Conservation (phyloP, 2,797 vertebrate species). For the Phyllotis vaccarum region DNA sequence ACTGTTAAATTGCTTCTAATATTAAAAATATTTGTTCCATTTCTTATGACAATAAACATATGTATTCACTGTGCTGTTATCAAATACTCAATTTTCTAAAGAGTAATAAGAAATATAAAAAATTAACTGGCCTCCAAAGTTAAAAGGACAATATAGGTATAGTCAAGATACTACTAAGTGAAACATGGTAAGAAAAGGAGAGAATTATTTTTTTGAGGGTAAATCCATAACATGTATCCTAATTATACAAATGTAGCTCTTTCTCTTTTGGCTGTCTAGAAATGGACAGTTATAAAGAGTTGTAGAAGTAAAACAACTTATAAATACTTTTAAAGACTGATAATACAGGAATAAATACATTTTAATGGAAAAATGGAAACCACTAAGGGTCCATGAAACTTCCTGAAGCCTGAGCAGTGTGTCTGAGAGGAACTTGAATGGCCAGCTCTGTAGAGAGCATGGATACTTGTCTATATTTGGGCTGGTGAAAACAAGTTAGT, state of each 20-base stretch:
- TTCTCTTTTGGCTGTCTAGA: slow-evolving; percentile 18
- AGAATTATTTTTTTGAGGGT: slow-evolving; percentile 59
- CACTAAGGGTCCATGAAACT: background rate
- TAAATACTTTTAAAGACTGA: background rate
- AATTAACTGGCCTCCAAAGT: background rate
- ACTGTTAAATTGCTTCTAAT: background rate
- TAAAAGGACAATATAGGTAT: background rate
- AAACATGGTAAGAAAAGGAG: slow-evolving; percentile 71
- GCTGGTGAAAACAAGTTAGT: background rate
- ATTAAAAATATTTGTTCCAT: background rate
- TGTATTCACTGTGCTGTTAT: background rate
- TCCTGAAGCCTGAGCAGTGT: background rate
- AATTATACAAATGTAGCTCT: background rate
- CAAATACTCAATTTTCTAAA: background rate
- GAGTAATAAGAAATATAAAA: background rate
- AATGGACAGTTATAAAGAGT: slow-evolving; percentile 65
- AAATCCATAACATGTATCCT: slow-evolving; percentile 33
- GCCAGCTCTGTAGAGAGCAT: background rate
- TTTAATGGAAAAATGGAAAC: background rate
- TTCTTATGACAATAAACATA: background rate
- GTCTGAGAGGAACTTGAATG: background rate
- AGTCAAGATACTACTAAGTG: background rate
- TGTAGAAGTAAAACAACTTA: background rate
- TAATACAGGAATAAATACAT: background rate
- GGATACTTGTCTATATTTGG: background rate